These are phyloP conservation scores for Mesorhabditis sp. DNA, from an alignment of 2,888 invertebrate species.

Conservation along the genomic window DNA sequence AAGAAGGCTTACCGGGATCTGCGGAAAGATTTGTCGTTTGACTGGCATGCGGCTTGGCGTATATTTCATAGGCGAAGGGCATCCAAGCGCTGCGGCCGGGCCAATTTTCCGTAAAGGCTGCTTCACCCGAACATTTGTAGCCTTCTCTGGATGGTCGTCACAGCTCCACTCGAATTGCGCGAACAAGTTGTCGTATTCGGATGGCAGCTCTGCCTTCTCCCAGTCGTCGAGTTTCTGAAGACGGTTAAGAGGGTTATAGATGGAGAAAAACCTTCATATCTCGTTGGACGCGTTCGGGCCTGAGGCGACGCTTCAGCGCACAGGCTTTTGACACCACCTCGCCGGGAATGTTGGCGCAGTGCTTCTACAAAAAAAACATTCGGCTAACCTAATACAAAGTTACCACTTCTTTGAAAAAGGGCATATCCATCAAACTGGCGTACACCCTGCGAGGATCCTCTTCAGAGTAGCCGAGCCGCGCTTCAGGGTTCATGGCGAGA, in stretches of 20 bases:
- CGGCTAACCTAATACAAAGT: not conserved
- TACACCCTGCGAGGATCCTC: not conserved
- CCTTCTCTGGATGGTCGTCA: not conserved
- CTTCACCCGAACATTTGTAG: no score
- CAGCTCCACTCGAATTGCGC: conserved; percentile 3
- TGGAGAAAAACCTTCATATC: no score
- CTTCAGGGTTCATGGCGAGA: not conserved
- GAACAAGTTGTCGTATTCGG: not conserved
- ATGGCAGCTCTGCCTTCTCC: not conserved
- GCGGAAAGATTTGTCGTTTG: no score
- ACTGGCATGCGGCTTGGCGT: no score
- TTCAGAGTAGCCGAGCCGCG: not conserved
- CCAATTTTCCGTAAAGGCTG: no score
- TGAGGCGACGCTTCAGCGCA: no score
- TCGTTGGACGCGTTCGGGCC: no score
- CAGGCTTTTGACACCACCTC: no score
- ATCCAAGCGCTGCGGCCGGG: no score
- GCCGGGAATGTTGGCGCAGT: not conserved
- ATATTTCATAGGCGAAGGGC: no score
- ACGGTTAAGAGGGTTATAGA: no score
- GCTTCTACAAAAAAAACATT: not conserved
- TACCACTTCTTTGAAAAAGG: conserved; percentile 1
- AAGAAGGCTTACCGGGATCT: no score
- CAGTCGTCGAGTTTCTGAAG: not conserved
- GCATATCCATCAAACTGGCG: not conserved